These are phyloP conservation scores for Steinernema hermaphroditum DNA, from an alignment of 2,888 invertebrate genomes.

Conservation along the genomic window DNA sequence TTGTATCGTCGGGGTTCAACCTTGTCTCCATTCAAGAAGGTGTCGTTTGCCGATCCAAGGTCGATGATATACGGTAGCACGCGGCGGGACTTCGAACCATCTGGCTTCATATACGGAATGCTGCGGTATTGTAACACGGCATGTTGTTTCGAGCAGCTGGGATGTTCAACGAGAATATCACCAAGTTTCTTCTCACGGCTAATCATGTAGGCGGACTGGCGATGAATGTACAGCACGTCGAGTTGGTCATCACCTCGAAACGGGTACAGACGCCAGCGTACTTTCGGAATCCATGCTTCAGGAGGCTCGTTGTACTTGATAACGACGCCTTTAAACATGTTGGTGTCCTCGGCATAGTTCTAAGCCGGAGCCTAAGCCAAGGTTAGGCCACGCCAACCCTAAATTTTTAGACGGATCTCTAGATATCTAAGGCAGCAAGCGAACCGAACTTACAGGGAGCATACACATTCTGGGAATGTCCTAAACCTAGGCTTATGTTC, in stretches of 20 bases:
- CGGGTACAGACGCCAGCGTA: conserved; percentile 92
- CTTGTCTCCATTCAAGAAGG: conserved; percentile 82
- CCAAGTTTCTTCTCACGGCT: conserved; percentile 91
- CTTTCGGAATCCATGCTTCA: conserved; percentile 91
- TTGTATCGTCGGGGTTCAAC: conserved; percentile 88
- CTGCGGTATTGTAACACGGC: conserved; percentile 89
- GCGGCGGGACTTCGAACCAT: conserved; percentile 55
- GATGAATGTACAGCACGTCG: conserved; percentile 90
- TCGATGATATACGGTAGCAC: conserved; percentile 90
- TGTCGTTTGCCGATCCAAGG: conserved; percentile 76
- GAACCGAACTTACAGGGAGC: too few relatives aligned
- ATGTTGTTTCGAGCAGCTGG: conserved; percentile 97
- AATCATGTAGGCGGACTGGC: conserved; percentile 69
- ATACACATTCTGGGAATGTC: too few relatives aligned
- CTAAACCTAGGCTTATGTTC: too few relatives aligned
- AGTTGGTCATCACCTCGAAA: conserved; percentile 77
- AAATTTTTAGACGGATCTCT: too few relatives aligned
- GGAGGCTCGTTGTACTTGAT: conserved; percentile 95
- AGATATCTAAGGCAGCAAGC: too few relatives aligned
- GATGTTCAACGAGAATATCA: conserved; percentile 96
- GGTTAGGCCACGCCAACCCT: too few relatives aligned
- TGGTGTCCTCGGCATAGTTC: conserved; percentile 94
- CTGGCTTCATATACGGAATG: conserved; percentile 54
- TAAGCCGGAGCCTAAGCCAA: too few relatives aligned
- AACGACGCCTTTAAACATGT: conserved; percentile 91